Evolutionary conservation across 2,797 vertebrate genomes (phyloP).

Genomic region (Eremophila alpestris): DNA sequence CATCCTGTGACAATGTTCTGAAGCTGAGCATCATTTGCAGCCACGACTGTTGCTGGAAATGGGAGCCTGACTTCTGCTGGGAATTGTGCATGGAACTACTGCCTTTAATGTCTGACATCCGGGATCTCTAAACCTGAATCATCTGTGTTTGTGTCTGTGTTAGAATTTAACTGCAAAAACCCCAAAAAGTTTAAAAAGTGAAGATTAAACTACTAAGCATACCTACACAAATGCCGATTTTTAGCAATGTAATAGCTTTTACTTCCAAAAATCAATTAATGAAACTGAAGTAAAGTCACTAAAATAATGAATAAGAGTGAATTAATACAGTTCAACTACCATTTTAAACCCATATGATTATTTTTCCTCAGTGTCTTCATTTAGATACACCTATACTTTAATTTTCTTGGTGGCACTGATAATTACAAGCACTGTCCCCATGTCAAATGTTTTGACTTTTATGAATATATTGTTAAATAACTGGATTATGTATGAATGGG

Average conservation of each 20-base stretch:
- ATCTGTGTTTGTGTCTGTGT: not conserved
- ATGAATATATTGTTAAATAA: not conserved
- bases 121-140: not conserved
- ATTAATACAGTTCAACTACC: not conserved
- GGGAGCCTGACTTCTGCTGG: not conserved
- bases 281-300: not conserved
- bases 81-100: accelerated
- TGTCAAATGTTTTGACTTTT: not conserved
- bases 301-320: not conserved
- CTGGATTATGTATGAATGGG: not conserved
- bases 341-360: not conserved
- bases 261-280: not conserved
- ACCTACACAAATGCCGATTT: accelerated
- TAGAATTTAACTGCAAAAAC: not conserved
- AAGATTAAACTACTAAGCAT: not conserved
- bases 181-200: not conserved
- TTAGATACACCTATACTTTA: not conserved
- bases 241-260: not conserved
- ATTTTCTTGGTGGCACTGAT: not conserved
- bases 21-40: not conserved
- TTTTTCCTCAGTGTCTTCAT: not conserved
- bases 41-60: accelerated
- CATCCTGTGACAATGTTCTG: not conserved
- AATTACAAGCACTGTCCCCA: not conserved
- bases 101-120: not conserved